Percentiles rank a stretch among this genome's conserved stretches.
Evolutionary conservation across 2,113 vertebrate genomes (phyloP).

Genomic region (Pao palembangensis): DNA sequence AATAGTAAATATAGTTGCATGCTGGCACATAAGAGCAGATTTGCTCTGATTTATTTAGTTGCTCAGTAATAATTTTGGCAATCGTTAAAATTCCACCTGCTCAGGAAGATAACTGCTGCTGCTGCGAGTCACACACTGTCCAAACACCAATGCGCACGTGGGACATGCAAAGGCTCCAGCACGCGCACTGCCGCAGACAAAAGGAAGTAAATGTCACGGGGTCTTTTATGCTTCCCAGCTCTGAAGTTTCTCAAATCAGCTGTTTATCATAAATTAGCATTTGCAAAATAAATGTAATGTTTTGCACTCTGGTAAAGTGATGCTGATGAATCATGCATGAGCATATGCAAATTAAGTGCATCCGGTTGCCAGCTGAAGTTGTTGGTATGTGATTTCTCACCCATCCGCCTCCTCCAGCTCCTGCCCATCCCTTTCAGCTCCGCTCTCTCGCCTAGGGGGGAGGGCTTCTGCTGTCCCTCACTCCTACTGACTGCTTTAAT

Average conservation of each 20-base stretch:
- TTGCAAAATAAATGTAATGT: slow-evolving; percentile 64
- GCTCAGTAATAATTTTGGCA: no score
- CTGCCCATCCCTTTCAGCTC: neutral
- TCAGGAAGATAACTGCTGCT: no score
- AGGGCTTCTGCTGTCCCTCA: slow-evolving; percentile 9
- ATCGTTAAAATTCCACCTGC: no score
- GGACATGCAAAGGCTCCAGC: no score
- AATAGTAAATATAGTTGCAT: no score
- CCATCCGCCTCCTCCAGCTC: slow-evolving; percentile 1
- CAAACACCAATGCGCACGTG: no score
- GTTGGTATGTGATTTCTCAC: slow-evolving; percentile 26
- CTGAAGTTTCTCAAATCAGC: slow-evolving; percentile 58
- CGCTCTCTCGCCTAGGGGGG: neutral
- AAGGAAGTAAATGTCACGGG: slow-evolving; percentile 51
- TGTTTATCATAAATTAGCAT: slow-evolving; percentile 75
- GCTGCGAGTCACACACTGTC: no score
- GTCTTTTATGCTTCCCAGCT: slow-evolving; percentile 55
- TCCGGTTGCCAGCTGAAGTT: slow-evolving; percentile 49
- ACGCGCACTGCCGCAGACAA: slow-evolving; percentile 37
- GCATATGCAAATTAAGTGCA: slow-evolving; percentile 52
- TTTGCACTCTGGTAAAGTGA: slow-evolving; percentile 49
- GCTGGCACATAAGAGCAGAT: no score
- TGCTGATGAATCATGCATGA: slow-evolving; percentile 70
- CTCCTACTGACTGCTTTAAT: slow-evolving; percentile 18
- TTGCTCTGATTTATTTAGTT: no score